Conservation (phyloP, 2,113 vertebrate species). For the Laticauda colubrina region DNA sequence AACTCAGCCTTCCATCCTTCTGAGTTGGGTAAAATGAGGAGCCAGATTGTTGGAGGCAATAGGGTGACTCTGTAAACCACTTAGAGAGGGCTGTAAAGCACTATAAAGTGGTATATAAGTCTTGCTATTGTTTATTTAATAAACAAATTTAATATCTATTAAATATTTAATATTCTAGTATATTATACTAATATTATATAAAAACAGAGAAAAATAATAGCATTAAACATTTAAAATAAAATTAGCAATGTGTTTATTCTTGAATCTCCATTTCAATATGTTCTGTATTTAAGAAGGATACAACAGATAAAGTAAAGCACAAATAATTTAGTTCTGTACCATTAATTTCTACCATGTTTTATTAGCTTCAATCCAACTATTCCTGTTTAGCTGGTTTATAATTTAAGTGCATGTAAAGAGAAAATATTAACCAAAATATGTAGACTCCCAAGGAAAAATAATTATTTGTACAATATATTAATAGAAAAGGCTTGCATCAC, state of each 20-base stretch:
- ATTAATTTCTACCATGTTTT: slow-evolving; percentile 2
- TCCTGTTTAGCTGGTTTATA: background rate
- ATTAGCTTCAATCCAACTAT: background rate
- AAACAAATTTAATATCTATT: too few relatives aligned
- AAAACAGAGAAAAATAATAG: background rate
- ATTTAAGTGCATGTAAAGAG: background rate
- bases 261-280: slow-evolving; percentile 30
- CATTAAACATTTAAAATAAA: background rate
- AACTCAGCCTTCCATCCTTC: too few relatives aligned
- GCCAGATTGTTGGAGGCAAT: too few relatives aligned
- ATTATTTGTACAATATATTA: background rate
- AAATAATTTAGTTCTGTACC: background rate
- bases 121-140: background rate
- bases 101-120: too few relatives aligned
- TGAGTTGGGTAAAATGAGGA: too few relatives aligned
- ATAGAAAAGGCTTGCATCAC: background rate
- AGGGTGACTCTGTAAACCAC: too few relatives aligned
- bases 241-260: background rate
- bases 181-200: background rate
- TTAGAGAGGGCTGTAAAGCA: too few relatives aligned
- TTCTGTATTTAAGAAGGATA: slow-evolving; percentile 11
- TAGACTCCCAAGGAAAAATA: background rate
- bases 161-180: background rate
- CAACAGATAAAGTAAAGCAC: background rate
- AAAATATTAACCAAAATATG: slow-evolving; percentile 5